Evolutionary conservation across 2,113 vertebrate genomes (phyloP), one percentile per base, ranked within the genome.

Genomic region (Epinephelus lanceolatus): DNA sequence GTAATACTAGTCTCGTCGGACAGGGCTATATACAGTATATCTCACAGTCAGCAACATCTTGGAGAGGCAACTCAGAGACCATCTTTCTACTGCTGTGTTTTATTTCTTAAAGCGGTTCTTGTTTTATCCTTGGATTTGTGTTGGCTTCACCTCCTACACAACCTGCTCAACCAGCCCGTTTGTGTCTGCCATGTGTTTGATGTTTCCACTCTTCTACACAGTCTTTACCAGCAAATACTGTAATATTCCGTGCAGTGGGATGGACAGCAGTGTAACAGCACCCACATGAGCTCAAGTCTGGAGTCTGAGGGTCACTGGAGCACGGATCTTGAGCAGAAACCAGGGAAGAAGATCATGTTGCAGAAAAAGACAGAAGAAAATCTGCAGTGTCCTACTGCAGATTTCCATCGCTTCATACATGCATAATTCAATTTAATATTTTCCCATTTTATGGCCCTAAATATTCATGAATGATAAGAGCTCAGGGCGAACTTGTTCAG

Each of bases 401-500:
- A 83, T 88, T 83, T 84, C 74, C 88, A 86, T 77, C 65, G 71
- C 80, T 89, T 65, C 90, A 76, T 88, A 88, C 91, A 93, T 93
- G 82, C 86, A 93, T 94, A 89, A 93, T 94, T 92, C 87, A 89
- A 82, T 79, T 85, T 88, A 62, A 92, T 93, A 90, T 90, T 87
- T 92, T 88, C 40, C 67, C 37, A 83, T 88, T 91, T 91, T 89
- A 81, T 62, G 75, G 60, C 21, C 25, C 84, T 94, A 88, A 93
- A 94, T 94, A 94, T 94, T 94, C 91, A 93, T 94, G 89, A 90
- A 78, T 56, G 88, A 86, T 91, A 91, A 90, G 86, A 85, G 91
- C 94, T 94, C 53, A 85, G 85, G 91, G 94, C 91, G 17, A 93
- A 90, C 87, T 91, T 88, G 82, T 55, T 87, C 70, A 45, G 85